Evolutionary conservation across 2,888 invertebrate species (phyloP).

Genomic region (Rotaria socialis): DNA sequence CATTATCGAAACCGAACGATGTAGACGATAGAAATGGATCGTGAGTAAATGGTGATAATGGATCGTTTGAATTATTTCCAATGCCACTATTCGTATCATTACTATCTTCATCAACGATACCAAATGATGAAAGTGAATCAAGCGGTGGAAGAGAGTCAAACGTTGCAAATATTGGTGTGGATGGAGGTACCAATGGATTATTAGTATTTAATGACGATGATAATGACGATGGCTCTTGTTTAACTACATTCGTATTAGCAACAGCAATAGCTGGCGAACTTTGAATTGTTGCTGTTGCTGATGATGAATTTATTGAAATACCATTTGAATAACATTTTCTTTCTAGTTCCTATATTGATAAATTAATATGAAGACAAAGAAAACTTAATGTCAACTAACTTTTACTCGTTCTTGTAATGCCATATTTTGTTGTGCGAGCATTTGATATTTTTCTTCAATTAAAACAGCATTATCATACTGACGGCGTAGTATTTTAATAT

Average conservation of each 20-base stretch:
- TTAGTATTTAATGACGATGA: conserved; percentile 15
- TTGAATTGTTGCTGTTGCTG: background rate
- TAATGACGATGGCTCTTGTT: conserved; percentile 35
- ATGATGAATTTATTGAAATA: background rate
- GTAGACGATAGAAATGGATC: background rate
- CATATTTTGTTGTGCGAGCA: background rate
- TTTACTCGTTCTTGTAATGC: conserved; percentile 16
- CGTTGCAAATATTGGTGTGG: background rate
- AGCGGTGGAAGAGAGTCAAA: background rate
- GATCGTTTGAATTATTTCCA: background rate
- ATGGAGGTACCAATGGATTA: background rate
- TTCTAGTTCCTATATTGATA: background rate
- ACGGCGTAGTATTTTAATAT: conserved; percentile 75
- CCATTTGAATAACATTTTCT: background rate
- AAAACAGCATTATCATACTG: conserved; percentile 71
- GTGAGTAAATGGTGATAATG: background rate
- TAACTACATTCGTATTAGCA: background rate
- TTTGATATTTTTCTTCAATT: conserved; percentile 71
- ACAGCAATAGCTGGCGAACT: background rate
- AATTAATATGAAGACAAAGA: background rate
- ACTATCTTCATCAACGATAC: conserved; percentile 9
- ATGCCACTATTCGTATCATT: conserved; percentile 19
- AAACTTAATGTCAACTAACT: background rate
- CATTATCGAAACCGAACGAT: conserved; percentile 14
- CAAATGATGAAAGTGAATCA: conserved; percentile 2